Evolutionary conservation across 2,888 invertebrate genomes (phyloP).

Genomic region (Sepiola atlantica): DNA sequence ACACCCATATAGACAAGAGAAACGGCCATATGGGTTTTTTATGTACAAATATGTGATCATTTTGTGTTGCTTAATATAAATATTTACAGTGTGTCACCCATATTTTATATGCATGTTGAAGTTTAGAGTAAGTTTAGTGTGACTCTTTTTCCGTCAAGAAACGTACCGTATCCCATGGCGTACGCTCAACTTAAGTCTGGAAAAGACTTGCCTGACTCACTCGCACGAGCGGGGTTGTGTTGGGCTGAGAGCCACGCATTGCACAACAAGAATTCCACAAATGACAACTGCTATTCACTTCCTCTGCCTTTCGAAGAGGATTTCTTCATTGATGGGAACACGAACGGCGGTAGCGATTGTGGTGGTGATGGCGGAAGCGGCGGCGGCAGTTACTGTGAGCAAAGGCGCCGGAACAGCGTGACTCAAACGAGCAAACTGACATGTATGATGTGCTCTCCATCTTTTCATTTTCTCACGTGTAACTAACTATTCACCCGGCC

Average conservation of each 20-base stretch:
- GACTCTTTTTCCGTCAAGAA: neutral
- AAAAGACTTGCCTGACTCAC: neutral
- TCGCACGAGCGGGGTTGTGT: neutral
- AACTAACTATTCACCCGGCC: neutral
- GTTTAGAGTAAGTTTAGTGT: neutral
- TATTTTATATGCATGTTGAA: neutral
- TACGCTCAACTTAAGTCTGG: neutral
- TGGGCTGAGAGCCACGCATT: neutral
- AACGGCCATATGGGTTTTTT: too few species aligned
- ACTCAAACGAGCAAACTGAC: neutral
- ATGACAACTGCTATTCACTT: neutral
- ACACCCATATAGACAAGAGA: too few species aligned
- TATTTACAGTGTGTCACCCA: neutral
- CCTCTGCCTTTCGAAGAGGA: neutral
- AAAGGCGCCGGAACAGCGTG: neutral
- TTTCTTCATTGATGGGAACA: constrained; percentile 8
- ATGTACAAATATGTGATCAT: too few species aligned
- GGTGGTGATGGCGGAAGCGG: neutral
- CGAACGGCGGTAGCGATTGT: neutral
- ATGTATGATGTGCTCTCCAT: neutral
- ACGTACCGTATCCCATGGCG: neutral
- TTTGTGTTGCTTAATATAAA: neutral
- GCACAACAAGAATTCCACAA: neutral
- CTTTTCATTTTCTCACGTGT: neutral
- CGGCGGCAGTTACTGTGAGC: neutral